A percentile compares a stretch with the other conserved stretches of the same genome.
Evolutionary conservation across 2,888 invertebrate species (phyloP).

Genomic region (Rotaria sp.): DNA sequence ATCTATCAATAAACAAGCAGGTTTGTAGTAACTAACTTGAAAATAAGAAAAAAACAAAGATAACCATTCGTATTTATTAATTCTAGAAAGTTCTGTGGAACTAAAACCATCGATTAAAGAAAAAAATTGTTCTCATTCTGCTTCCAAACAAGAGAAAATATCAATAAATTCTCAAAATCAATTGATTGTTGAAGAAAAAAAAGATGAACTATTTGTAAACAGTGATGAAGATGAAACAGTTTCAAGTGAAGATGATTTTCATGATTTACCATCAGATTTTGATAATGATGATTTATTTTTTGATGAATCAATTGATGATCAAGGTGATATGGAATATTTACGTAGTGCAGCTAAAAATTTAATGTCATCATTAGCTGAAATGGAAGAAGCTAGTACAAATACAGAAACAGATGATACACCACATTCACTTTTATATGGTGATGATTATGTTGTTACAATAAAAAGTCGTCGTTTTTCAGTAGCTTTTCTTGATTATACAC

Average conservation of each 20-base stretch:
- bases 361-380: not conserved
- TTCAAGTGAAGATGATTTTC: not conserved
- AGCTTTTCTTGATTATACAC: slow-evolving; percentile 10
- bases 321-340: not conserved
- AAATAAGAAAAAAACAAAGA: not conserved
- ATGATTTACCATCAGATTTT: not conserved
- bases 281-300: not conserved
- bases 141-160: not conserved
- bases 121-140: not conserved
- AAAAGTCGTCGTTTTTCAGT: not conserved
- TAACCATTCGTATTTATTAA: not conserved
- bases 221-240: no score
- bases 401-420: not conserved
- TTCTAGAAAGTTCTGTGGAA: not conserved
- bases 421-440: not conserved
- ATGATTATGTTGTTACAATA: slow-evolving; percentile 7
- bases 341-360: not conserved
- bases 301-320: not conserved
- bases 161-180: not conserved
- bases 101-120: not conserved
- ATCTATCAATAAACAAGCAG: not conserved
- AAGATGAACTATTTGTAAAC: not conserved
- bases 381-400: not conserved
- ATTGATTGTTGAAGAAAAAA: not conserved
- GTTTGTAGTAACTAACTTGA: not conserved